phyloP scores from a whole-genome alignment of 2,888 invertebrate species.

The Drosophila algonquin region DNA sequence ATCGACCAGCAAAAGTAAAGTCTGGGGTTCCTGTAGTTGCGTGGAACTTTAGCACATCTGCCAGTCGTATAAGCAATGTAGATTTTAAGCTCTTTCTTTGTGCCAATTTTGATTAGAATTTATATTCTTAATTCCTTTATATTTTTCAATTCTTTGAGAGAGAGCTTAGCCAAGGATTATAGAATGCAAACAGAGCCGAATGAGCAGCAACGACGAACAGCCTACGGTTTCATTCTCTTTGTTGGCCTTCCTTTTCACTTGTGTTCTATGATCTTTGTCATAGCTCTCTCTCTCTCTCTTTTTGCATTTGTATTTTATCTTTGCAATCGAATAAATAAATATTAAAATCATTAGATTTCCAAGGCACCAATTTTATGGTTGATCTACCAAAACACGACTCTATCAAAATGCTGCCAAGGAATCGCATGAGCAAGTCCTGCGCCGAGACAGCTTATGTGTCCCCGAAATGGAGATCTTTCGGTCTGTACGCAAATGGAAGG shows the following conservation, averaged over 20 bases:
- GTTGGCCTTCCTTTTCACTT: too few relatives aligned
- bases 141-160: conserved; percentile 3
- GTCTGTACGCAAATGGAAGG: conserved; percentile 94
- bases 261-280: neutral
- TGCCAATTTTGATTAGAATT: conserved; percentile 53
- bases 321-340: conserved; percentile 20
- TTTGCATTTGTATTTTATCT: neutral
- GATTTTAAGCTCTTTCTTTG: conserved; percentile 32
- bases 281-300: neutral
- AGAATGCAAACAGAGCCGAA: too few relatives aligned
- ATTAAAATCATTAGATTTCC: neutral
- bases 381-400: conserved; percentile 85
- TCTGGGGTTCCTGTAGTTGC: conserved; percentile 13
- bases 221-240: too few relatives aligned
- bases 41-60: conserved; percentile 18
- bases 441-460: conserved; percentile 92
- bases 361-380: neutral
- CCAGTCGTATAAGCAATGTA: conserved; percentile 55
- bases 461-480: conserved; percentile 94
- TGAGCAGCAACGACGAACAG: too few relatives aligned
- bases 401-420: conserved; percentile 91
- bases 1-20: conserved; percentile 38
- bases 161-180: neutral
- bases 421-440: conserved; percentile 92
- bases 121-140: conserved; percentile 2